Percentiles rank a stretch among this genome's conserved stretches.
These are phyloP conservation scores for Garra rufa DNA, from an alignment of 2,113 vertebrate species.

Conservation along the genomic window DNA sequence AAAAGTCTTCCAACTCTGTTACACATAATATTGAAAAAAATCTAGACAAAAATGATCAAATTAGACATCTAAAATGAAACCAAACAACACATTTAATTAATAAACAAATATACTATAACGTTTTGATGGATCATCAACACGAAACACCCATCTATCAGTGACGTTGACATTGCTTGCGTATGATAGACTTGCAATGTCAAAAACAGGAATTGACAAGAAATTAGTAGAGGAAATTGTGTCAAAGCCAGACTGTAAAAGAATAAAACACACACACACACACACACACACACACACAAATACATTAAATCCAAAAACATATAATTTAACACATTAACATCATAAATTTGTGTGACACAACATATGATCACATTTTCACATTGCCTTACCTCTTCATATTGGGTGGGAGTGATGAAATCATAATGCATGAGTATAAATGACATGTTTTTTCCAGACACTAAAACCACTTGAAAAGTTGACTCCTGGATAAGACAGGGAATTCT, in stretches of 20 bases:
- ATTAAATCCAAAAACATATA: not conserved
- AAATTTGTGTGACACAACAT: not conserved
- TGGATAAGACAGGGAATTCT: not conserved
- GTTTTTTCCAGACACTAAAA: conserved; percentile 19
- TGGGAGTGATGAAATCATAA: conserved; percentile 10
- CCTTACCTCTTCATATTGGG: not conserved
- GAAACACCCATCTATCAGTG: not conserved
- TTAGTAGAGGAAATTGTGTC: not conserved
- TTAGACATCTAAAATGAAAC: not conserved
- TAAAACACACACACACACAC: not conserved
- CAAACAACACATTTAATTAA: not conserved
- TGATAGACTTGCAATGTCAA: not conserved
- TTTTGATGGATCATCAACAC: not conserved
- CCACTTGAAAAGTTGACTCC: conserved; percentile 24
- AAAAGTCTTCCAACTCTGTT: not conserved
- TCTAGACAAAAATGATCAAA: not conserved
- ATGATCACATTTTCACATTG: not conserved
- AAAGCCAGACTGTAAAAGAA: not conserved
- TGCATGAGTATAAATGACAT: conserved; percentile 14
- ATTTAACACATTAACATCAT: too few relatives aligned
- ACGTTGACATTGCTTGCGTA: conserved; percentile 14
- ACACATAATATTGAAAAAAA: too few relatives aligned
- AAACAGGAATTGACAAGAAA: conserved; percentile 2
- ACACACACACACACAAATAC: not conserved
- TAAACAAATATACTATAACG: not conserved